Evolutionary conservation across 2,888 invertebrate species (phyloP).

Genomic region (Drosophila lacicola): DNA sequence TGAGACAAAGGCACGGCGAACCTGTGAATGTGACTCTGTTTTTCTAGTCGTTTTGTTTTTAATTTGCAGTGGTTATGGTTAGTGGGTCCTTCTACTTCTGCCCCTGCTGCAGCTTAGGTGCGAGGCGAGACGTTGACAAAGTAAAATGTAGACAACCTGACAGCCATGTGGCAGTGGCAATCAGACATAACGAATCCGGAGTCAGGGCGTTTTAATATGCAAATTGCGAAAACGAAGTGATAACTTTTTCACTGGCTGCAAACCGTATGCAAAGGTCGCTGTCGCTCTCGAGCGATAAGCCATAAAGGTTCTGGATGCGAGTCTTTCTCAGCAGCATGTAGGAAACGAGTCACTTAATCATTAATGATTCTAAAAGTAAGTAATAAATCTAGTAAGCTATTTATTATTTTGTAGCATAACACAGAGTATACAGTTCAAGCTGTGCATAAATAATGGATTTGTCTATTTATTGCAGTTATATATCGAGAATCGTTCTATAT

Average conservation of each 20-base stretch:
- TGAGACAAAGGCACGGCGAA: constrained; percentile 19
- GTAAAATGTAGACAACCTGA: constrained; percentile 69
- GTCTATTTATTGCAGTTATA: constrained; percentile 1
- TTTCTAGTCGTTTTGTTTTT: constrained; percentile 61
- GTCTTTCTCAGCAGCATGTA: constrained; percentile 1
- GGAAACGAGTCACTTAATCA: constrained; percentile 51
- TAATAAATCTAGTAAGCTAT: constrained; percentile 42
- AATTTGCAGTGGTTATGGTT: constrained; percentile 54
- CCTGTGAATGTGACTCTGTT: constrained; percentile 40
- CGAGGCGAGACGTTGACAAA: constrained; percentile 50
- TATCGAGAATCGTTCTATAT: constrained; percentile 6
- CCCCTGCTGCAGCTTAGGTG: constrained; percentile 4
- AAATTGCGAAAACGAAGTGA: constrained; percentile 64
- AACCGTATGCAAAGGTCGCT: constrained; percentile 19
- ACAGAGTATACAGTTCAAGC: not conserved
- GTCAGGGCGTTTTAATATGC: constrained; percentile 71
- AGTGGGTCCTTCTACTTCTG: constrained; percentile 6
- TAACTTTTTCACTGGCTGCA: constrained; percentile 40
- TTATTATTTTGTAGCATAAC: not conserved
- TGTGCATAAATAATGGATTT: constrained; percentile 19
- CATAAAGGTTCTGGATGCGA: constrained; percentile 19
- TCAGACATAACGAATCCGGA: constrained; percentile 60
- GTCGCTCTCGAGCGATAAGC: constrained; percentile 29
- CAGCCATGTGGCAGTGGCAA: constrained; percentile 65
- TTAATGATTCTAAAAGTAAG: constrained; percentile 48